Evolutionary conservation across 1,140 invertebrate species (phyloP), one percentile per base, ranked within the genome.

Genomic region (Eumaeus atala): DNA sequence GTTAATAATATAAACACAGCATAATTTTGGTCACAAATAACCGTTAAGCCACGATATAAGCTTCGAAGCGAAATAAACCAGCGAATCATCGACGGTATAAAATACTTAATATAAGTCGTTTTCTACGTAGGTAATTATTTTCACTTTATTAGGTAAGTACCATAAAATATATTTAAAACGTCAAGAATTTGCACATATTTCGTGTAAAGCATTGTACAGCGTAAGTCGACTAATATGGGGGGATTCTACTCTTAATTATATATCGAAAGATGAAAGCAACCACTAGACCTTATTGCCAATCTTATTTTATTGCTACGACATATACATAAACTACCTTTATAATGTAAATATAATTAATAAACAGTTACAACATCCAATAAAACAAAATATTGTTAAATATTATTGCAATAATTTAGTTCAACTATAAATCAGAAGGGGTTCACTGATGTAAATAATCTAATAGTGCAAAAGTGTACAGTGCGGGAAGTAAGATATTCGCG

Each of bases 291-390:
- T 86, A 86, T 84, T 86, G 79, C 83, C 77, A 84, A 74, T 71
- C 81, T 83, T 82, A 86, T 72, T 53, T 86, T 86, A 86, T 86
- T 86, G 81, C 83, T 86, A 86, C 80, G 67, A 86, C 79, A 82
- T 80, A 75, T 68, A 80, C 70, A 74, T 75, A 65, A 58, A 67
- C 77, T 84, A 86, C 70, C 59, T 70, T 70, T 66, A 78, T 74
- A 75, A 71, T 84, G 71, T 83, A 85, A 80, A 84, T 82, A 84
- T 82, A 77, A 70, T 76, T 60, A 70, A 73, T 77, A 71, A 76
- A 77, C 70, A 74, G 64, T 75, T 74, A 83, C 77, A 81, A 86
- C 76, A 80, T 83, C 64, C 70, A 79, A 81, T 75, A 81, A 74
- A 86, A 84, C 69, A 70, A 74, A 81, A 82, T 76, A 76, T 77